phyloP scores from a whole-genome alignment of 2,888 invertebrate genomes.

The Scaeva pyrastri region DNA sequence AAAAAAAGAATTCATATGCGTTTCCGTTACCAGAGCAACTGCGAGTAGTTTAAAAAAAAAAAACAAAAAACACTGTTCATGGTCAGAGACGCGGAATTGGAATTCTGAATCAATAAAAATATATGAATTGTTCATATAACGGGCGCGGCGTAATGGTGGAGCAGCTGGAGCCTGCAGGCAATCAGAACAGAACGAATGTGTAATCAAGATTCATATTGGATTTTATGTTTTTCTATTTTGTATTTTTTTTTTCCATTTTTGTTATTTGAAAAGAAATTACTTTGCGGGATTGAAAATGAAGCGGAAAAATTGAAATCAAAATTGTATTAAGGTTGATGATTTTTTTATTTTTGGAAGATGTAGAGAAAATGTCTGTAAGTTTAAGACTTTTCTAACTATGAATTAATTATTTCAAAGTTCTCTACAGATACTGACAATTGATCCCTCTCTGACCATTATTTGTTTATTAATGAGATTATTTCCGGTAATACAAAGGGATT shows the following conservation, averaged over 20 bases:
- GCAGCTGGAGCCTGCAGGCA: not conserved
- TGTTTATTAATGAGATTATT: too few relatives aligned
- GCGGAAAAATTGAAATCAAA: not conserved
- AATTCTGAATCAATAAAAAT: not conserved
- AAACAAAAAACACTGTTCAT: not conserved
- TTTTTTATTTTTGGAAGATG: not conserved
- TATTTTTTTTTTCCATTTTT: not conserved
- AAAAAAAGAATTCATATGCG: not conserved
- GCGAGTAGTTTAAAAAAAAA: too few relatives aligned
- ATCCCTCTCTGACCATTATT: too few relatives aligned
- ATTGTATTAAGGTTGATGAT: not conserved
- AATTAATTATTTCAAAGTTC: too few relatives aligned
- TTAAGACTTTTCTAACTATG: too few relatives aligned
- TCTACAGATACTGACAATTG: too few relatives aligned
- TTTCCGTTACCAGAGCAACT: too few relatives aligned
- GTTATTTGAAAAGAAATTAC: slow-evolving; percentile 18
- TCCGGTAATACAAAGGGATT: too few relatives aligned
- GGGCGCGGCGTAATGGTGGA: not conserved
- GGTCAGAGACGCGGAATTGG: not conserved
- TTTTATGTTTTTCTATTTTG: not conserved
- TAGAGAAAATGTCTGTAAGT: too few relatives aligned
- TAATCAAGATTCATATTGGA: slow-evolving; percentile 12
- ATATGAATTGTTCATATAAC: not conserved
- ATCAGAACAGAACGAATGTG: not conserved
- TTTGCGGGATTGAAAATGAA: not conserved